phyloP scores from a whole-genome alignment of 1,140 invertebrate genomes.

The Calliopsis andreniformis region DNA sequence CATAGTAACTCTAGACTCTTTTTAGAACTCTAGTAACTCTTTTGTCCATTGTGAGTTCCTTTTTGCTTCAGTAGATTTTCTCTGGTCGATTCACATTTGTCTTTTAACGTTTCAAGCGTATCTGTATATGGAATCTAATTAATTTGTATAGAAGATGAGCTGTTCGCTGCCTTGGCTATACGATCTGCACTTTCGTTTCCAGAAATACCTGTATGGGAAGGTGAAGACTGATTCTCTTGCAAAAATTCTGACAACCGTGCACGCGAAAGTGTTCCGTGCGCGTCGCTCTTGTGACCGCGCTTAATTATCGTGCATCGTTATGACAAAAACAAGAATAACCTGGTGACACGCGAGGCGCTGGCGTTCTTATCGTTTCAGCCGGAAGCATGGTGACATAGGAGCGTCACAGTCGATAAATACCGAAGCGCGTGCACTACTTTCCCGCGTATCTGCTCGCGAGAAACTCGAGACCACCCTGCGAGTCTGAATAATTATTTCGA shows the following conservation, averaged over 20 bases:
- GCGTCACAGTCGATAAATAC: constrained; percentile 49
- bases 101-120: too few species aligned
- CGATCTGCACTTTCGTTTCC: too few species aligned
- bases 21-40: too few species aligned
- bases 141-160: too few species aligned
- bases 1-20: too few species aligned
- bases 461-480: constrained; percentile 39
- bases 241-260: constrained; percentile 11
- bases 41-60: too few species aligned
- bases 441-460: constrained; percentile 29
- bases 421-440: constrained; percentile 49
- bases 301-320: constrained; percentile 58
- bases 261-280: not conserved
- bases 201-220: too few species aligned
- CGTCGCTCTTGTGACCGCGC: constrained; percentile 11
- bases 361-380: constrained; percentile 16
- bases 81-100: too few species aligned
- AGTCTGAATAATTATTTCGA: constrained; percentile 31
- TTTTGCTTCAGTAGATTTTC: too few species aligned
- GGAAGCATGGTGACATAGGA: constrained; percentile 30
- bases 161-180: too few species aligned
- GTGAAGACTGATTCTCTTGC: too few species aligned
- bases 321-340: constrained; percentile 40
- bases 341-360: constrained; percentile 48
- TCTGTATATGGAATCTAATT: too few species aligned